Percentiles rank a stretch among this genome's conserved stretches.
phyloP scores from a whole-genome alignment of 2,113 vertebrate genomes.

The Crotalus horridus region DNA sequence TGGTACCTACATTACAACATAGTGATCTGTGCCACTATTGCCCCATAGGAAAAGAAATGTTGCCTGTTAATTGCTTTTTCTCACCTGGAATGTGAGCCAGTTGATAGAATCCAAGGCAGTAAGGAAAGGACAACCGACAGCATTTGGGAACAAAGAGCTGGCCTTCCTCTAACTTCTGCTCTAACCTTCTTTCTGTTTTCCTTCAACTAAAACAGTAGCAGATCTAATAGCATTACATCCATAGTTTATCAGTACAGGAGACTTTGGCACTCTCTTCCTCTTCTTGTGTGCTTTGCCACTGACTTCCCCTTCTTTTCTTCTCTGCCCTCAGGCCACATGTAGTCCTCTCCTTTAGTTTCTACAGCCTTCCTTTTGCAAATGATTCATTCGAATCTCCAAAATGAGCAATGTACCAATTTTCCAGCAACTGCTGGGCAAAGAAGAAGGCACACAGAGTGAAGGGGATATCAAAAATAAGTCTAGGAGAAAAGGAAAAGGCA shows the following conservation, averaged over 20 bases:
- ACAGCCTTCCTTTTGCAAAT: background rate
- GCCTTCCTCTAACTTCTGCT: background rate
- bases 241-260: background rate
- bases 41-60: conserved; percentile 4
- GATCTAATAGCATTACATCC: background rate
- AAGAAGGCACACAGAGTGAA: background rate
- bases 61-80: conserved; percentile 14
- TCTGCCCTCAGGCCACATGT: background rate
- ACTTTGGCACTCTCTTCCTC: background rate
- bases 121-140: background rate
- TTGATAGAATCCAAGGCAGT: background rate
- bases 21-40: background rate
- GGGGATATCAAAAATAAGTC: background rate
- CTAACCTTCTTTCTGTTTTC: background rate
- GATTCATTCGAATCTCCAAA: background rate
- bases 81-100: background rate
- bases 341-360: background rate
- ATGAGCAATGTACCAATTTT: background rate
- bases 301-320: background rate
- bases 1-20: background rate
- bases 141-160: background rate
- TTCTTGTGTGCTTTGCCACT: background rate
- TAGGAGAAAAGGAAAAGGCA: background rate
- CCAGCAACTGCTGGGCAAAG: background rate
- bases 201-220: background rate